These are phyloP conservation scores for Penaeus vannamei DNA, from an alignment of 1,140 invertebrate species.

Conservation along the genomic window DNA sequence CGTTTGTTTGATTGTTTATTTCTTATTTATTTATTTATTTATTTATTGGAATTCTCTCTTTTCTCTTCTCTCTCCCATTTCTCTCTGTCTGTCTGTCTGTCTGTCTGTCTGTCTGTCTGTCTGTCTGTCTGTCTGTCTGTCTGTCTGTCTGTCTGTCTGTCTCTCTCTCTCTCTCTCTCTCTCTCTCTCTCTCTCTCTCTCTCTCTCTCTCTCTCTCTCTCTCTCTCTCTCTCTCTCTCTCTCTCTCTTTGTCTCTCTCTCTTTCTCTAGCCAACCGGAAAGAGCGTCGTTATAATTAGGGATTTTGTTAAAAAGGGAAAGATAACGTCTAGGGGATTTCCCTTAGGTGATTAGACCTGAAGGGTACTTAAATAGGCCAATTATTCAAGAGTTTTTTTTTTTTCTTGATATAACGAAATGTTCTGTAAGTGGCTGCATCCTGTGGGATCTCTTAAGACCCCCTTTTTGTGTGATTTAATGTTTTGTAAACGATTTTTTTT, in stretches of 20 bases:
- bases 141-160: constrained; percentile 14
- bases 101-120: not conserved
- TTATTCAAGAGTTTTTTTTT: too few species aligned
- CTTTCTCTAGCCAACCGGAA: not conserved
- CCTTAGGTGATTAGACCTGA: too few species aligned
- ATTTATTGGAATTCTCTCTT: not conserved
- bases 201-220: constrained; percentile 12
- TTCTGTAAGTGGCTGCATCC: too few species aligned
- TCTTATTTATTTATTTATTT: too few species aligned
- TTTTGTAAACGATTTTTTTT: too few species aligned
- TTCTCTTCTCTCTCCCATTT: not conserved
- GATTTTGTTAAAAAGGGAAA: too few species aligned
- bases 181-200: not conserved
- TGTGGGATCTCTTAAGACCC: too few species aligned
- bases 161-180: not conserved
- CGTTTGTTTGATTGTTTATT: not conserved
- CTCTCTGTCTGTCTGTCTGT: not conserved
- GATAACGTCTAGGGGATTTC: too few species aligned
- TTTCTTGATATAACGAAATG: too few species aligned
- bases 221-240: not conserved
- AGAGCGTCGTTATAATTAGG: too few species aligned
- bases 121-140: constrained; percentile 29
- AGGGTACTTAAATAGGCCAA: too few species aligned
- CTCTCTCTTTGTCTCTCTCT: not conserved
- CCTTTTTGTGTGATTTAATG: too few species aligned